Percentiles rank a stretch among this genome's conserved stretches.
phyloP scores from a whole-genome alignment of 2,888 invertebrate genomes.

The Amiota communis region DNA sequence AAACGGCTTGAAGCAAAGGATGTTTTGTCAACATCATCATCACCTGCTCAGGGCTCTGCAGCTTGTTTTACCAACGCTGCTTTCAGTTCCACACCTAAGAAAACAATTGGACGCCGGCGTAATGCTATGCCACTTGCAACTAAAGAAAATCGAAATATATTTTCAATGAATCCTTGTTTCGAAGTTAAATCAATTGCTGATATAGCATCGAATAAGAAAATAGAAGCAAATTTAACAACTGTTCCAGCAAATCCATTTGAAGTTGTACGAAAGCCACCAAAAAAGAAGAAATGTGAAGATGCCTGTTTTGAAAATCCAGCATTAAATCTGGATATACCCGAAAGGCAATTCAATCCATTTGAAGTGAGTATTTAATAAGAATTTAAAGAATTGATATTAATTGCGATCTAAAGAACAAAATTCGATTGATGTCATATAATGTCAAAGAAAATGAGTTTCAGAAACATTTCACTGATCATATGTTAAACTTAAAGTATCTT shows the following conservation, averaged over 20 bases:
- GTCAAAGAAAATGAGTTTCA: too few species aligned
- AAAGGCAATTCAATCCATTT: slow-evolving; percentile 72
- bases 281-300: slow-evolving; percentile 69
- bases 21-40: slow-evolving; percentile 32
- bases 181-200: slow-evolving; percentile 71
- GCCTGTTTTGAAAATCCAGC: slow-evolving; percentile 72
- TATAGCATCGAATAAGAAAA: slow-evolving; percentile 42
- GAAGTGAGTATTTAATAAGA: slow-evolving; percentile 58
- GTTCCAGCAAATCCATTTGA: slow-evolving; percentile 68
- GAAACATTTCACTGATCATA: background rate
- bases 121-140: slow-evolving; percentile 43
- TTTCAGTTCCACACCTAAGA: slow-evolving; percentile 71
- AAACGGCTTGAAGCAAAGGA: slow-evolving; percentile 60
- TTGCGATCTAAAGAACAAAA: too few species aligned
- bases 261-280: slow-evolving; percentile 70
- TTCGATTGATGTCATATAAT: too few species aligned
- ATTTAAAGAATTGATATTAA: background rate
- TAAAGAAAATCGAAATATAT: slow-evolving; percentile 46
- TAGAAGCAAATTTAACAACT: slow-evolving; percentile 34
- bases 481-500: background rate
- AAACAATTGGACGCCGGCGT: slow-evolving; percentile 59
- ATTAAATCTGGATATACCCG: slow-evolving; percentile 70
- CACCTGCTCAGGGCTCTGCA: slow-evolving; percentile 36
- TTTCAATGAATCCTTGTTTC: slow-evolving; percentile 54
- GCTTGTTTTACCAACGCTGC: slow-evolving; percentile 69